A percentile compares a stretch with the other conserved stretches of the same genome.
phyloP scores from a whole-genome alignment of 1,140 invertebrate genomes.

The Scaptomyza hsui region DNA sequence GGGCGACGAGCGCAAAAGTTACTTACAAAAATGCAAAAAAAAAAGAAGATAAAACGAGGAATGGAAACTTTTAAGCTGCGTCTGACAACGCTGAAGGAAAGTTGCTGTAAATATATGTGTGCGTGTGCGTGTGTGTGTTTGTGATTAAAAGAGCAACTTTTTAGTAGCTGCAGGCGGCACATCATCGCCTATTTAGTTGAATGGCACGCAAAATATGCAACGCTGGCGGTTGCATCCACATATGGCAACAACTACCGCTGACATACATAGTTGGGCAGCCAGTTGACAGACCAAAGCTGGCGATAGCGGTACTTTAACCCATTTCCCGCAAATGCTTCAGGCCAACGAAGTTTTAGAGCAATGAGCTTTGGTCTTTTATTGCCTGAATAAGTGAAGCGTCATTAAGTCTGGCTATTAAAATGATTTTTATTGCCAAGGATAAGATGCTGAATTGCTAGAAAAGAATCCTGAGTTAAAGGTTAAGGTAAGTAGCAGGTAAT shows the following conservation, averaged over 20 bases:
- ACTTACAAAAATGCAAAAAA: slow-evolving; percentile 1
- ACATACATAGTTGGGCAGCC: slow-evolving; percentile 41
- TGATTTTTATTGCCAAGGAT: background rate
- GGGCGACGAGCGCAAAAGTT: slow-evolving; percentile 27
- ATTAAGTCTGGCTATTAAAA: slow-evolving; percentile 3
- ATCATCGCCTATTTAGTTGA: slow-evolving; percentile 26
- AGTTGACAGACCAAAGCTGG: slow-evolving; percentile 44
- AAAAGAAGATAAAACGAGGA: background rate
- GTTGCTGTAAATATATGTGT: slow-evolving; percentile 2
- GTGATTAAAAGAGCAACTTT: slow-evolving; percentile 29
- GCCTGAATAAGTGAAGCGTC: background rate
- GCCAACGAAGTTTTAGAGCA: background rate
- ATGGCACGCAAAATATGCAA: slow-evolving; percentile 40
- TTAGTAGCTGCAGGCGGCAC: slow-evolving; percentile 3
- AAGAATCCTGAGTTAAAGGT: background rate
- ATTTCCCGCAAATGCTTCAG: slow-evolving; percentile 17
- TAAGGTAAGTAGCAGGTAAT: too few relatives aligned
- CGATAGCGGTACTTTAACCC: slow-evolving; percentile 43
- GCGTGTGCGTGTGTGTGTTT: slow-evolving; percentile 5
- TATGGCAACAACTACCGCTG: slow-evolving; percentile 32
- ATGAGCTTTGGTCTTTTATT: background rate
- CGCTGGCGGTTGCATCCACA: slow-evolving; percentile 12
- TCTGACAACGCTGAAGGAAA: slow-evolving; percentile 24
- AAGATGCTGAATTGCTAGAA: background rate
- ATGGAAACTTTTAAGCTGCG: slow-evolving; percentile 24